Percentiles rank a stretch among this genome's conserved stretches.
phyloP scores from a whole-genome alignment of 2,888 invertebrate species.

The Plagodis pulveraria region DNA sequence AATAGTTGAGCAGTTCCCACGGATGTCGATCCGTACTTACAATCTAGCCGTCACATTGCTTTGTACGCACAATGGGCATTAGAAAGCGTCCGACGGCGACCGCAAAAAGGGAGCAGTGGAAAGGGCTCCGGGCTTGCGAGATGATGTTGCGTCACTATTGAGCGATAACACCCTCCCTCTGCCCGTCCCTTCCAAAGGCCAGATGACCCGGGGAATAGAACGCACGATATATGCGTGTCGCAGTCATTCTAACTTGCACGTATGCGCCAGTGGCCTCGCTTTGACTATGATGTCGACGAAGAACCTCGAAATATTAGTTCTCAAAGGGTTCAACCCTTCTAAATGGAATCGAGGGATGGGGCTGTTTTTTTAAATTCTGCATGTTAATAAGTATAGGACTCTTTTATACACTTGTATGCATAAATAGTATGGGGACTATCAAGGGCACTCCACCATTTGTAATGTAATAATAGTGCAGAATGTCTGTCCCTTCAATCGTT shows the following conservation, averaged over 20 bases:
- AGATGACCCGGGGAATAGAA: slow-evolving; percentile 41
- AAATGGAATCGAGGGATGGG: slow-evolving; percentile 69
- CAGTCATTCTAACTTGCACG: slow-evolving; percentile 44
- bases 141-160: slow-evolving; percentile 76
- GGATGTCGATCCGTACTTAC: slow-evolving; percentile 68
- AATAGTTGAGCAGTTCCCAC: slow-evolving; percentile 65
- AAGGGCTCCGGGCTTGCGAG: slow-evolving; percentile 75
- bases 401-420: slow-evolving; percentile 80
- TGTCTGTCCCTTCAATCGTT: slow-evolving; percentile 57
- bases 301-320: slow-evolving; percentile 63
- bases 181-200: slow-evolving; percentile 46
- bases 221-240: slow-evolving; percentile 53
- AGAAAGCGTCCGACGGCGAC: slow-evolving; percentile 78
- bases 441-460: slow-evolving; percentile 76
- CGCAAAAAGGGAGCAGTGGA: slow-evolving; percentile 80
- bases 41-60: slow-evolving; percentile 52
- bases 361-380: slow-evolving; percentile 76
- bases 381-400: slow-evolving; percentile 83
- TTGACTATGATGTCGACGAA: slow-evolving; percentile 66
- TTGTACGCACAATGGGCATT: slow-evolving; percentile 76
- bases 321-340: slow-evolving; percentile 82
- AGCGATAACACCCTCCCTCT: slow-evolving; percentile 57
- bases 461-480: slow-evolving; percentile 79
- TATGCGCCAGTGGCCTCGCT: slow-evolving; percentile 68
- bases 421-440: slow-evolving; percentile 77